A percentile compares a stretch with the other conserved stretches of the same genome.
phyloP scores from a whole-genome alignment of 1,140 invertebrate species.

The Brachystomella parvula region DNA sequence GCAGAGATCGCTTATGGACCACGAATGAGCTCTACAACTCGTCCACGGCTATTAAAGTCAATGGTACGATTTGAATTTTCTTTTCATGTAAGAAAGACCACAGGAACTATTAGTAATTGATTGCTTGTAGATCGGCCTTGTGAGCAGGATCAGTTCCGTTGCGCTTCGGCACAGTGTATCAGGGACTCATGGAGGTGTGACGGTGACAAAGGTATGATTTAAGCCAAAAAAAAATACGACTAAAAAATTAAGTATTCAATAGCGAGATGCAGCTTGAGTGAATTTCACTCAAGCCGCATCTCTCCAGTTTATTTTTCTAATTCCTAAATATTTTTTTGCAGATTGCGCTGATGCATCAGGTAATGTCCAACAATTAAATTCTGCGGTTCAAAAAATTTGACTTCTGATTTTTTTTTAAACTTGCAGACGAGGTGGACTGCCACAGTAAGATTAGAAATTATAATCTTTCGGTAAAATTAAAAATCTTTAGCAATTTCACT shows the following conservation, averaged over 20 bases:
- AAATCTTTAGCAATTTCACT: no score
- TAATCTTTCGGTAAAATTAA: no score
- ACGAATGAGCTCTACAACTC: not conserved
- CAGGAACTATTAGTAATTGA: not conserved
- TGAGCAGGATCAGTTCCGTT: not conserved
- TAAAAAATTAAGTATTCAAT: not conserved
- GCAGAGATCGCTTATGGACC: not conserved
- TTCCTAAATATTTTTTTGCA: not conserved
- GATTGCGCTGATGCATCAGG: not conserved
- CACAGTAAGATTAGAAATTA: no score
- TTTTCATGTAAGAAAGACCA: not conserved
- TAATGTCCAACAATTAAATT: not conserved
- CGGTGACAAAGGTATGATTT: constrained; percentile 1
- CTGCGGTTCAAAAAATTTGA: not conserved
- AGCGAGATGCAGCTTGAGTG: not conserved
- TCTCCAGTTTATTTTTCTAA: not conserved
- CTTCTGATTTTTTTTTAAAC: not conserved
- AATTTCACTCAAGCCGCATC: not conserved
- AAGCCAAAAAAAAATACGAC: not conserved
- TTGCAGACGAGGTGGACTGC: no score
- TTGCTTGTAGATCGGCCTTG: not conserved
- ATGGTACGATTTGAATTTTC: not conserved
- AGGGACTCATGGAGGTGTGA: not conserved
- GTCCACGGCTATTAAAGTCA: not conserved
- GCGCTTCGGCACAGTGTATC: not conserved